Percentiles rank a stretch among this genome's conserved stretches.
phyloP scores from a whole-genome alignment of 1,140 invertebrate genomes.

The Rhopalosiphum maidis region DNA sequence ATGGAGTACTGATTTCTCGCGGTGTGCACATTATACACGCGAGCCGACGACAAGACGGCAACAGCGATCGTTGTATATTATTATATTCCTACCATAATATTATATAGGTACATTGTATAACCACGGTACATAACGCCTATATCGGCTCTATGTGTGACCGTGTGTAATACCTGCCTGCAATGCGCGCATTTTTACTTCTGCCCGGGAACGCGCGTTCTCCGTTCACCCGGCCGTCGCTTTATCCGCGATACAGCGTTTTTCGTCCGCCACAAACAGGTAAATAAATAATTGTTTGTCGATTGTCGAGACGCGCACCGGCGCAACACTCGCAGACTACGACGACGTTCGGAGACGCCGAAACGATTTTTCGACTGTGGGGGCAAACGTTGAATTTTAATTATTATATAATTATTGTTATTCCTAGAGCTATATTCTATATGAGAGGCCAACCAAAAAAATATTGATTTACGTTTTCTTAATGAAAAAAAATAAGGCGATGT shows the following conservation, averaged over 20 bases:
- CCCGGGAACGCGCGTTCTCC: neutral
- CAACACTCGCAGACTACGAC: neutral
- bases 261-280: neutral
- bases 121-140: neutral
- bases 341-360: too few relatives aligned
- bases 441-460: too few relatives aligned
- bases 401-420: too few relatives aligned
- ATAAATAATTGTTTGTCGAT: neutral
- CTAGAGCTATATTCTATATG: too few relatives aligned
- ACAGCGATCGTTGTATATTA: neutral
- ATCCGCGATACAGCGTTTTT: neutral
- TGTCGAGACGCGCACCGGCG: neutral
- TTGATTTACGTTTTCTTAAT: too few relatives aligned
- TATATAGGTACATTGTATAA: neutral
- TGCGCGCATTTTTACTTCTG: neutral
- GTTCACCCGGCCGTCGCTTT: neutral
- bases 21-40: neutral
- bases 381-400: too few relatives aligned
- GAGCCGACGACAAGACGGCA: neutral
- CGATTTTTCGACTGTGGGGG: too few relatives aligned
- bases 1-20: constrained; percentile 15
- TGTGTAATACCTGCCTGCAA: neutral
- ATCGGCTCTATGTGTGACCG: neutral
- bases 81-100: neutral
- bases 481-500: too few relatives aligned